phyloP scores from a whole-genome alignment of 2,113 vertebrate species.

The Melanotaenia duboulayi region DNA sequence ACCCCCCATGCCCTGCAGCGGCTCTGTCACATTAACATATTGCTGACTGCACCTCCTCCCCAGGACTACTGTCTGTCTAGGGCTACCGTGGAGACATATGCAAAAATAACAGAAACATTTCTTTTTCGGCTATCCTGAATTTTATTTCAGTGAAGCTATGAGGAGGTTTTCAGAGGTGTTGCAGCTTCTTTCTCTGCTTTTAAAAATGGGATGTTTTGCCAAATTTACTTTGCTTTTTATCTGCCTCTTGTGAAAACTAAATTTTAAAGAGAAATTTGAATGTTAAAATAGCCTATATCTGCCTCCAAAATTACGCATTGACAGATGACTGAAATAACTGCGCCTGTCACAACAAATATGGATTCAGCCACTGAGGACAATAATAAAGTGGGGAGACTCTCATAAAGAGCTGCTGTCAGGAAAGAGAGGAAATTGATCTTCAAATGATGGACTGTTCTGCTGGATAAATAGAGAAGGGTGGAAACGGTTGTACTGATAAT shows the following conservation, averaged over 20 bases:
- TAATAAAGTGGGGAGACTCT: conserved; percentile 21
- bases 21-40: conserved; percentile 78
- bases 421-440: conserved; percentile 34
- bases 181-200: too few species aligned
- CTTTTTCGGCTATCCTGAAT: background rate
- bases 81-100: conserved; percentile 42
- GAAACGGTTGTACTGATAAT: conserved; percentile 19
- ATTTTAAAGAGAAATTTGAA: background rate
- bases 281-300: background rate
- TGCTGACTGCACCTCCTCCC: conserved; percentile 69
- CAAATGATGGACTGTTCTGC: conserved; percentile 9
- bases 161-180: too few species aligned
- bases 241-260: background rate
- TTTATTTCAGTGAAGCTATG: background rate
- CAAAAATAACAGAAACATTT: background rate
- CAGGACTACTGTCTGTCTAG: conserved; percentile 66
- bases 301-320: too few species aligned
- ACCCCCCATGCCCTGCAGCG: conserved; percentile 57
- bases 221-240: too few species aligned
- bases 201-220: too few species aligned
- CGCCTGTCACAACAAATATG: conserved; percentile 40
- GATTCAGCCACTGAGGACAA: conserved; percentile 20
- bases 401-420: conserved; percentile 17
- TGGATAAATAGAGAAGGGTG: conserved; percentile 33
- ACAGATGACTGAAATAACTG: background rate